These are phyloP conservation scores for Prietella phreatophila DNA, from an alignment of 2,113 vertebrate genomes.

Conservation along the genomic window DNA sequence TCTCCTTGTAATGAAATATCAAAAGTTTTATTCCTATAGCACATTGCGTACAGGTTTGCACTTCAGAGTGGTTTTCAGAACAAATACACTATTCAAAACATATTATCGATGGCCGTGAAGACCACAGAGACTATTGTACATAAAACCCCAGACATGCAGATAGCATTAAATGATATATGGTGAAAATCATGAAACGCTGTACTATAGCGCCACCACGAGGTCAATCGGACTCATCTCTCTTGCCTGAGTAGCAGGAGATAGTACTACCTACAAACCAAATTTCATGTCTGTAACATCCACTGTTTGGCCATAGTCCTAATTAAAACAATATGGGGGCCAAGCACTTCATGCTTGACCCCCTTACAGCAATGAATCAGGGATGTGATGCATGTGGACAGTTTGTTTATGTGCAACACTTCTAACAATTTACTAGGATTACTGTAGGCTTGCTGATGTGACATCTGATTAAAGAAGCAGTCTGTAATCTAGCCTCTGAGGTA, in stretches of 20 bases:
- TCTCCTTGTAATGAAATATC: slow-evolving; percentile 60
- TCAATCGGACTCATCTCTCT: not conserved
- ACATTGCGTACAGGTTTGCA: not conserved
- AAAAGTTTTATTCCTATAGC: not conserved
- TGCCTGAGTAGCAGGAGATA: not conserved
- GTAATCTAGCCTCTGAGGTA: not conserved
- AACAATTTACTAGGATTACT: not conserved
- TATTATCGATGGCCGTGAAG: not conserved
- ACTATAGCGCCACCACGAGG: not conserved
- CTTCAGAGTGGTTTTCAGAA: not conserved
- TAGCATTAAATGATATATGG: not conserved
- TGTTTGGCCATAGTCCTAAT: not conserved
- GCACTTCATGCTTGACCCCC: not conserved
- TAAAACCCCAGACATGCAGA: not conserved
- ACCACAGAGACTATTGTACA: not conserved
- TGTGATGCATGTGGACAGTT: slow-evolving; percentile 60
- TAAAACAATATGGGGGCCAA: not conserved
- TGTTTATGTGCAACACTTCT: slow-evolving; percentile 20
- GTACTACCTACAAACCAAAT: not conserved
- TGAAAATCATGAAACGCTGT: not conserved
- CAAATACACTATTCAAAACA: not conserved
- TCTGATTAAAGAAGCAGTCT: not conserved
- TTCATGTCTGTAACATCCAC: not conserved
- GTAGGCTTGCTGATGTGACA: not conserved
- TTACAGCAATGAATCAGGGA: not conserved